Conservation (phyloP, 2,888 invertebrate species). For the Tribolium freemani region DNA sequence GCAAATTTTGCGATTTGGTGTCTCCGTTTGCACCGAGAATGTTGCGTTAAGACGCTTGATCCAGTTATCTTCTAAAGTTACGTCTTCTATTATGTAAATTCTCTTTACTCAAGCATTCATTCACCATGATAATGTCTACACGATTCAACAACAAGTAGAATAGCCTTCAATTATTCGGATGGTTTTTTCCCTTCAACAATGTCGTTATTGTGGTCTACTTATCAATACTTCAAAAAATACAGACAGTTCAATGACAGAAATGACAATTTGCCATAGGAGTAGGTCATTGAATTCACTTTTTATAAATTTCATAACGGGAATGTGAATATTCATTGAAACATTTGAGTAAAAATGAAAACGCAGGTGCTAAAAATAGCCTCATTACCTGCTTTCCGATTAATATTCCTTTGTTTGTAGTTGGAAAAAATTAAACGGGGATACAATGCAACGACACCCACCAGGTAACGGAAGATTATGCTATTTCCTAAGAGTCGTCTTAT, state of each 20-base stretch:
- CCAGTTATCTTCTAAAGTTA: background rate
- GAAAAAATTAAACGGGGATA: background rate
- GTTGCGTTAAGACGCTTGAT: background rate
- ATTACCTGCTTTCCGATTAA: background rate
- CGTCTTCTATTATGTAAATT: background rate
- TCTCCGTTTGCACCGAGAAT: no score
- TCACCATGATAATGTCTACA: background rate
- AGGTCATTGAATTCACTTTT: slow-evolving; percentile 12
- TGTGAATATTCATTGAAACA: background rate
- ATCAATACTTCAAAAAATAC: background rate
- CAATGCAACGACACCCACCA: slow-evolving; percentile 1
- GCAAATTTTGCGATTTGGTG: background rate
- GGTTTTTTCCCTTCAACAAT: background rate
- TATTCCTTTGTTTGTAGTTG: background rate
- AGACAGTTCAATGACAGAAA: slow-evolving; percentile 23
- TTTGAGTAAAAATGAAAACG: background rate
- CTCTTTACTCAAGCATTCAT: background rate
- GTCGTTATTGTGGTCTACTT: slow-evolving; percentile 4
- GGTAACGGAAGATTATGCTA: background rate
- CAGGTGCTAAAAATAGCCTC: background rate
- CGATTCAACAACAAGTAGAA: background rate
- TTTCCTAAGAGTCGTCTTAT: slow-evolving; percentile 7
- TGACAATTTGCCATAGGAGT: background rate
- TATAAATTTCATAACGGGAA: slow-evolving; percentile 4
- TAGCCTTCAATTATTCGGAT: slow-evolving; percentile 13